Evolutionary conservation across 2,113 vertebrate genomes (phyloP).

Genomic region (Motacilla alba): DNA sequence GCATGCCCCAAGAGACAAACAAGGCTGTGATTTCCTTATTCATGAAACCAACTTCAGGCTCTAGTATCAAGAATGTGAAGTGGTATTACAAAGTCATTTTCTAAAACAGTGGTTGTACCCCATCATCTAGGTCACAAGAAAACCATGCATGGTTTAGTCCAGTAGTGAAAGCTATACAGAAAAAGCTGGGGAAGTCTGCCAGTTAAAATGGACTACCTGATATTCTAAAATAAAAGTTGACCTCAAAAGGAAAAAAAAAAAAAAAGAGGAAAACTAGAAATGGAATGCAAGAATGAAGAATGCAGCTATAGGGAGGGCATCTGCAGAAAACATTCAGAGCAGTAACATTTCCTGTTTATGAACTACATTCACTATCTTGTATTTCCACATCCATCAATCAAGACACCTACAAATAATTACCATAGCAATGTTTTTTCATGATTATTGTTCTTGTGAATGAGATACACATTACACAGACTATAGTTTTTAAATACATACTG

Average conservation of each 20-base stretch:
- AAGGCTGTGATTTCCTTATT: neutral
- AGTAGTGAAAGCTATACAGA: neutral
- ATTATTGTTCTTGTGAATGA: neutral
- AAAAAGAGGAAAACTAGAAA: neutral
- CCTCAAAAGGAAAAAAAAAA: neutral
- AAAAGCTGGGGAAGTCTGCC: neutral
- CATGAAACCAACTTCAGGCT: neutral
- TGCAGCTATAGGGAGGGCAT: rapidly evolving
- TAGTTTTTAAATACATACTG: neutral
- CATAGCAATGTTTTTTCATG: neutral
- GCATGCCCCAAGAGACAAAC: neutral
- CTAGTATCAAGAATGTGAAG: neutral
- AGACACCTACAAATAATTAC: neutral
- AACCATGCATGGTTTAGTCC: neutral
- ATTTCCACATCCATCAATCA: neutral
- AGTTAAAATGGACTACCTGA: neutral
- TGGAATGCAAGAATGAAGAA: neutral
- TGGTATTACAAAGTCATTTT: neutral
- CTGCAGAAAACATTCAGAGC: neutral
- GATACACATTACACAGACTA: neutral
- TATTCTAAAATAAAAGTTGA: neutral
- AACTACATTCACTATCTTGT: rapidly evolving
- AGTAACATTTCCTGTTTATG: neutral
- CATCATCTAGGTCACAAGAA: neutral
- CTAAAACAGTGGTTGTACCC: neutral